Evolutionary conservation across 35 echinoderm and acorn worm species (phyloP), one percentile per base, ranked within the genome.

Genomic region (Lytechinus variegatus): DNA sequence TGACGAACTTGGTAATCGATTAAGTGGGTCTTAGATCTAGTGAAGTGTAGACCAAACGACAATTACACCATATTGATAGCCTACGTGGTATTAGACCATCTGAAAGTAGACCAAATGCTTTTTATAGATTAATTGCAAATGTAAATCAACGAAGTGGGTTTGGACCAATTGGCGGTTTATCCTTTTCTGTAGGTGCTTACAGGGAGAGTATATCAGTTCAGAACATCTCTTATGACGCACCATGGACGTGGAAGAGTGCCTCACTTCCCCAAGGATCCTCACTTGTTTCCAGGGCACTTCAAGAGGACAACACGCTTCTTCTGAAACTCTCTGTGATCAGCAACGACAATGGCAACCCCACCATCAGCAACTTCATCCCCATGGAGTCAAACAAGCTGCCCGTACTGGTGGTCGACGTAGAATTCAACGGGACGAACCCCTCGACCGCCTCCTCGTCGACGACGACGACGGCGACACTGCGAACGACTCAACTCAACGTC

Each of bases 301-400:
- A 54, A 44, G 88, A 90, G 24, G 88, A 54, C 9, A 90, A 54
- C 27, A 90, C 88, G 2, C 88, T 90, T 8, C 52, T 52, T 29
- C 88, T 90, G 10, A 90, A 90, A 90, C 28, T 90, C 29, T 90
- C 88, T 10, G 52, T 90, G 28, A 90, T 90, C 88, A 52, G 16
- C 29, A 54, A 90, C 13, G 11, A 90, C n/a, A 54, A 90, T 10
- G 88, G 88, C 5, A 6, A 90, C 5, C 88, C 88, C 21, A 90
- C 28, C 88, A 90, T 33, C 88, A 52, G 27, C 7, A 90, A 90
- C 27, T 90, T 52, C 88, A 90, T 90, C 9, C 88, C 88, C 0
- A 90, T 90, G 88, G 88, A 90, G 27, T 90, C 88, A 28, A 90
- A 54, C 88, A 44, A 52, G 29, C 88, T 90, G 27, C 88, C 88